Evolutionary conservation across 2,113 vertebrate genomes (phyloP).

Genomic region (Nestor notabilis): DNA sequence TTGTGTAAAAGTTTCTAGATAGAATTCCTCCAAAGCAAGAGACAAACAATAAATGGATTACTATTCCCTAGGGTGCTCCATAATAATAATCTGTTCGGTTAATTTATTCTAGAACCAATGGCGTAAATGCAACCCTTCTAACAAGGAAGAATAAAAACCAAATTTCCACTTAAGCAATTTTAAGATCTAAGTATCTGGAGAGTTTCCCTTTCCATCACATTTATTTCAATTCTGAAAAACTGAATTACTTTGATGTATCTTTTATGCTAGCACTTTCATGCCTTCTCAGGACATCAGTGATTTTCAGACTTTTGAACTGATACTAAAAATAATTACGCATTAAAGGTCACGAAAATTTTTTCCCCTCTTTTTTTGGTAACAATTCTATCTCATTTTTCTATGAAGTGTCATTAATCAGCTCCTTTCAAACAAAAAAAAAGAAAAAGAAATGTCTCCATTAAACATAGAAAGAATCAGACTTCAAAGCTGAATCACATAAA

Average conservation of each 20-base stretch:
- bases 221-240: constrained; percentile 18
- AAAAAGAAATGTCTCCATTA: neutral
- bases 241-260: constrained; percentile 8
- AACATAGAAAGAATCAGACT: neutral
- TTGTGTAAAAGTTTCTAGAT: neutral
- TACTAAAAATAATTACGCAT: neutral
- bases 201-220: constrained; percentile 11
- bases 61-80: neutral
- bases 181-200: neutral
- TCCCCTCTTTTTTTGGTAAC: neutral
- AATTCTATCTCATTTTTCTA: neutral
- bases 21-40: neutral
- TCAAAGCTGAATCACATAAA: neutral
- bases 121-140: neutral
- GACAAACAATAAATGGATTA: neutral
- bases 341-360: neutral
- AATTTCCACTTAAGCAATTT: neutral
- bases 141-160: neutral
- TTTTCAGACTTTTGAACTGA: neutral
- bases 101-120: neutral
- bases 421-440: neutral
- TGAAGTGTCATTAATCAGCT: neutral
- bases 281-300: constrained; percentile 1
- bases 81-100: neutral
- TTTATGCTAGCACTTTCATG: neutral